Conservation (phyloP, 1,140 invertebrate genomes). For the Schmidtea mediterranea region DNA sequence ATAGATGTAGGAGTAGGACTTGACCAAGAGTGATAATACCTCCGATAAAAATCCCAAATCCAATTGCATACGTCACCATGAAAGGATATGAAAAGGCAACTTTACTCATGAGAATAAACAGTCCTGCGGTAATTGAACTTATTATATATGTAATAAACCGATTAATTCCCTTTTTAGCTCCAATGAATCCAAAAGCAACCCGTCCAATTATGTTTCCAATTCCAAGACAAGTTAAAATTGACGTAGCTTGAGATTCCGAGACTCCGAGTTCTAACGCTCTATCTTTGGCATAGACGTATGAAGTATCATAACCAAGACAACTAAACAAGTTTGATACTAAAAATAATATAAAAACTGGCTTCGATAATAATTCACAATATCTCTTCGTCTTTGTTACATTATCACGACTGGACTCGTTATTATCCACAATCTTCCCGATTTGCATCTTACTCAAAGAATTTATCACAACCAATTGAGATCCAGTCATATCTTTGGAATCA, state of each 20-base stretch:
- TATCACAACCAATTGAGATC: no score
- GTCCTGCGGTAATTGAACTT: constrained; percentile 16
- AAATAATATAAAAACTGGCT: background rate
- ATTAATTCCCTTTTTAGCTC: constrained; percentile 59
- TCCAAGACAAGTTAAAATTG: constrained; percentile 51
- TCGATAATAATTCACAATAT: background rate
- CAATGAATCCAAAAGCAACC: constrained; percentile 31
- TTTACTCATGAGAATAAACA: constrained; percentile 38
- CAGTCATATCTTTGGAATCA: no score
- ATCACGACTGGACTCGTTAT: no score
- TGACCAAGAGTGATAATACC: background rate
- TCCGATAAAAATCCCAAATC: constrained; percentile 68
- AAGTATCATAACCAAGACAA: constrained; percentile 50
- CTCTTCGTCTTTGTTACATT: no score
- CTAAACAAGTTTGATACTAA: background rate
- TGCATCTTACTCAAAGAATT: no score
- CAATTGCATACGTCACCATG: constrained; percentile 49
- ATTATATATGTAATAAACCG: constrained; percentile 65
- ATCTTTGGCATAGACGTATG: constrained; percentile 51
- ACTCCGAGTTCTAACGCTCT: constrained; percentile 15
- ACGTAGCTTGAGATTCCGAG: constrained; percentile 30
- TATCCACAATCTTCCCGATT: no score
- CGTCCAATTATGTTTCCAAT: constrained; percentile 40
- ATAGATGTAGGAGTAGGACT: background rate
- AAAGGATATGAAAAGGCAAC: constrained; percentile 39